These are phyloP conservation scores for Drosophila niveifrons DNA, from an alignment of 2,888 invertebrate genomes.

Conservation along the genomic window DNA sequence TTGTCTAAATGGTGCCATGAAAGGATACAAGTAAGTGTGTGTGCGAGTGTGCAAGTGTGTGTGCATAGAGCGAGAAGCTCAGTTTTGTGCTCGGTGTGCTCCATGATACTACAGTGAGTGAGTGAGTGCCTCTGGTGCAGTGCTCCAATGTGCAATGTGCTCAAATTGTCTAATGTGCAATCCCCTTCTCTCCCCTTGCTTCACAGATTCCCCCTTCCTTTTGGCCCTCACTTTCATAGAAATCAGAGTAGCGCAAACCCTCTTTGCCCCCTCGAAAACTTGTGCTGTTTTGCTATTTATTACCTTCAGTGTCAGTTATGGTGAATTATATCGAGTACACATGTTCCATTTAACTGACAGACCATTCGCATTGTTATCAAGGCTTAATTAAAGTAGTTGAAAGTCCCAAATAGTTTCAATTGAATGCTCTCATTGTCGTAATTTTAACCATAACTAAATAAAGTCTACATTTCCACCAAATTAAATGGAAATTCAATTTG, in stretches of 20 bases:
- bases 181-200: background rate
- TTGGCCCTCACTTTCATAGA: background rate
- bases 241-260: conserved; percentile 10
- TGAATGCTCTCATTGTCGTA: background rate
- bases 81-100: background rate
- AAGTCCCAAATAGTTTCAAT: background rate
- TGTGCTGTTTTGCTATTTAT: conserved; percentile 20
- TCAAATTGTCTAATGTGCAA: conserved; percentile 49
- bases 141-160: conserved; percentile 36
- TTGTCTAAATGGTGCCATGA: conserved; percentile 40
- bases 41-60: conserved; percentile 7
- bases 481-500: no score
- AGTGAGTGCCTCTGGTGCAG: conserved; percentile 42
- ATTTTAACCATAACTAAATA: no score
- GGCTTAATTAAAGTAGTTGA: conserved; percentile 11
- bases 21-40: conserved; percentile 11
- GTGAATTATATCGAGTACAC: conserved; percentile 30
- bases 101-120: conserved; percentile 31
- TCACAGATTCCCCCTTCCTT: background rate
- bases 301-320: conserved; percentile 25
- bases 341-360: conserved; percentile 12
- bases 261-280: background rate
- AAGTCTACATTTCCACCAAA: no score
- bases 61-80: conserved; percentile 22
- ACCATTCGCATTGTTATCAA: background rate